Evolutionary conservation across 2,113 vertebrate species (phyloP).

Genomic region (Microcebus jonahi): DNA sequence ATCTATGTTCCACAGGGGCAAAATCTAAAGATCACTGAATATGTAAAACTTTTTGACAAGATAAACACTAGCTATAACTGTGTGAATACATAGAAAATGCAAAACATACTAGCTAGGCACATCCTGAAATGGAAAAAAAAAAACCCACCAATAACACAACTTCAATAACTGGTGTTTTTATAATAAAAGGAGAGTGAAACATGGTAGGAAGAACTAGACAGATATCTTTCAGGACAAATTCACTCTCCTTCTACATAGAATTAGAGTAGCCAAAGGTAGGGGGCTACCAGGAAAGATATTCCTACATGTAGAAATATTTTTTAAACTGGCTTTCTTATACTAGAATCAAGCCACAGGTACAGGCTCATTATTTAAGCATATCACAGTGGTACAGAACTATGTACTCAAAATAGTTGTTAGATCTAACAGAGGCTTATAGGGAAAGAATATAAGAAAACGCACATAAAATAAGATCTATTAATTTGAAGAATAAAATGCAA

Average conservation of each 20-base stretch:
- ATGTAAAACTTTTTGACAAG: constrained; percentile 2
- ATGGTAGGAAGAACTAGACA: constrained; percentile 17
- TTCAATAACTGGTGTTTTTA: constrained; percentile 13
- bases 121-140: neutral
- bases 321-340: neutral
- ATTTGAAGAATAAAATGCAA: neutral
- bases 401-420: neutral
- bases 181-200: neutral
- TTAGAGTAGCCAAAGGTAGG: neutral
- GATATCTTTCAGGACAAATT: constrained; percentile 13
- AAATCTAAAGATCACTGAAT: neutral
- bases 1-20: neutral
- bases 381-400: neutral
- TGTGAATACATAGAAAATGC: neutral
- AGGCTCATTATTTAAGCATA: neutral
- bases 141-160: neutral
- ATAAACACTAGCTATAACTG: neutral
- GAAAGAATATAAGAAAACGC: neutral
- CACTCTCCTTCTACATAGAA: neutral
- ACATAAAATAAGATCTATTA: neutral
- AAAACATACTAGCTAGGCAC: neutral
- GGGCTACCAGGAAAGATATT: neutral
- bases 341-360: neutral
- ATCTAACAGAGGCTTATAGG: neutral
- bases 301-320: neutral